phyloP scores from a whole-genome alignment of 2,113 vertebrate species.

The Marmota flaviventris region DNA sequence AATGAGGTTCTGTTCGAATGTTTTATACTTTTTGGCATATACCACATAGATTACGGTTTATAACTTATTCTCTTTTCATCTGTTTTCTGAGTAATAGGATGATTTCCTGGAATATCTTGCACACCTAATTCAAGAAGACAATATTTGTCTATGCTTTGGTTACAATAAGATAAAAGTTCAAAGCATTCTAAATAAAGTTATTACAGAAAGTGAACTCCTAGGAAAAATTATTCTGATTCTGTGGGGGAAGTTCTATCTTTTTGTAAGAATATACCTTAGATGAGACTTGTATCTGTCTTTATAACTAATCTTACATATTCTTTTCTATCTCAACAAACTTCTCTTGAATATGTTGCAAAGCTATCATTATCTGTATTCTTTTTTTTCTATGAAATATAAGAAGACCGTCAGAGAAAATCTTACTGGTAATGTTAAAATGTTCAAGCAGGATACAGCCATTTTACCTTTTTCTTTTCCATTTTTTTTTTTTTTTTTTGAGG shows the following conservation, averaged over 20 bases:
- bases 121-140: constrained; percentile 9
- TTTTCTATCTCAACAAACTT: not conserved
- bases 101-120: constrained; percentile 52
- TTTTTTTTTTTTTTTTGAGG: no score
- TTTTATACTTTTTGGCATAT: constrained; percentile 3
- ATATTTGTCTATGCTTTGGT: constrained; percentile 54
- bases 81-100: constrained; percentile 47
- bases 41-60: constrained; percentile 27
- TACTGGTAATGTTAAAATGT: not conserved
- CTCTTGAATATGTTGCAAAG: not conserved
- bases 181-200: constrained; percentile 29
- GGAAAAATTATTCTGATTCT: constrained; percentile 48
- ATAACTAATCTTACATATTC: not conserved
- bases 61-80: not conserved
- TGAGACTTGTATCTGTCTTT: constrained; percentile 2
- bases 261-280: not conserved
- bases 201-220: constrained; percentile 1
- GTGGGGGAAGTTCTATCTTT: not conserved
- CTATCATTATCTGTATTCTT: not conserved
- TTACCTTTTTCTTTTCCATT: no score
- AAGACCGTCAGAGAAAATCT: not conserved
- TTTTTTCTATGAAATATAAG: constrained; percentile 33
- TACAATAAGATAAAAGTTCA: constrained; percentile 35
- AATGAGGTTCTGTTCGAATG: not conserved
- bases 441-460: not conserved